Evolutionary conservation across 2,888 invertebrate species (phyloP).

Genomic region (Rapana venosa): DNA sequence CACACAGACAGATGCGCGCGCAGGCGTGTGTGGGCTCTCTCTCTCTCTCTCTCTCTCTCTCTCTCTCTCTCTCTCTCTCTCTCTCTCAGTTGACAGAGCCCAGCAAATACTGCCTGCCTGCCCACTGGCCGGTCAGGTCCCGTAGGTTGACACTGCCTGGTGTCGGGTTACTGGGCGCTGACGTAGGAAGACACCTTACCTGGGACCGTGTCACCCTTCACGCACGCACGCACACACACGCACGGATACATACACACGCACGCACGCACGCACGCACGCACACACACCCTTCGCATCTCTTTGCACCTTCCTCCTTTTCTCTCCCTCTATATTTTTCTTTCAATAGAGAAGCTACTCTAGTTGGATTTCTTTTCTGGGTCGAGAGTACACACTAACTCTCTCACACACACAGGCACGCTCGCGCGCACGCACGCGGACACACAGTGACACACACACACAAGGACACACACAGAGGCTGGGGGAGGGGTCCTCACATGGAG

Average conservation of each 20-base stretch:
- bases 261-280: neutral
- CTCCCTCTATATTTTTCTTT: neutral
- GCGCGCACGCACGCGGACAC: neutral
- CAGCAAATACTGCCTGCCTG: no score
- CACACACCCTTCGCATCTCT: neutral
- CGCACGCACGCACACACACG: neutral
- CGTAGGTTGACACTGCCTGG: no score
- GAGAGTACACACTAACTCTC: neutral
- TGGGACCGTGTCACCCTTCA: no score
- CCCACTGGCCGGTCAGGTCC: no score
- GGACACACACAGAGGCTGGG: neutral
- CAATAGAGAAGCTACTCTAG: no score
- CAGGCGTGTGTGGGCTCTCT: neutral
- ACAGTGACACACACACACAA: neutral
- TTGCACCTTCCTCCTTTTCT: neutral
- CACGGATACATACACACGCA: neutral
- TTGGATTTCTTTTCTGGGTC: no score
- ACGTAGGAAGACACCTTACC: no score
- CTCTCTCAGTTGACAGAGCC: no score
- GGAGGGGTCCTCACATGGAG: neutral
- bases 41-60: no score
- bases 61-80: no score
- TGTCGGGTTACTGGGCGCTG: no score
- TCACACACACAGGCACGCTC: neutral
- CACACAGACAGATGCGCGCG: neutral